A percentile compares a stretch with the other conserved stretches of the same genome.
These are phyloP conservation scores for Acanthisitta chloris DNA, from an alignment of 2,113 vertebrate species.

Conservation along the genomic window DNA sequence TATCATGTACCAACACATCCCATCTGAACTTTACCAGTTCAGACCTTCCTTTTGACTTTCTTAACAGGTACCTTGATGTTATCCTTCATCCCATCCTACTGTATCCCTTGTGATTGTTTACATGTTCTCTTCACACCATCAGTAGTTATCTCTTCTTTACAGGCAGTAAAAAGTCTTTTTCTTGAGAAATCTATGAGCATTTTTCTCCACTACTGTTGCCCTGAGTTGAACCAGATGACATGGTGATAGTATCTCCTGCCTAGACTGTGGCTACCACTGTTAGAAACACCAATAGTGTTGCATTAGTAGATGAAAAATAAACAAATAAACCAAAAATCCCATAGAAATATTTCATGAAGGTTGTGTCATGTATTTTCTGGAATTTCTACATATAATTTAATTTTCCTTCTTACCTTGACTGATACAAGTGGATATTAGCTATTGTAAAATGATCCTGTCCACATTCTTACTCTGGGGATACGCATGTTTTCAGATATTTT, in stretches of 20 bases:
- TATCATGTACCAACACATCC: neutral
- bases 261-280: neutral
- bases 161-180: neutral
- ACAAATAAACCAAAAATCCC: neutral
- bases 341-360: neutral
- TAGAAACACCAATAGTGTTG: neutral
- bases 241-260: neutral
- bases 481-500: neutral
- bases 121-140: neutral
- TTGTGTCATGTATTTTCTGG: neutral
- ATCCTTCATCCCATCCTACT: neutral
- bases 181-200: neutral
- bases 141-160: neutral
- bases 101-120: neutral
- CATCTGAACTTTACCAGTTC: neutral
- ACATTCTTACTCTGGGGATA: neutral
- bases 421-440: neutral
- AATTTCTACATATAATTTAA: neutral
- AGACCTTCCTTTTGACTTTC: neutral
- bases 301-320: neutral
- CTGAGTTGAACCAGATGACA: neutral
- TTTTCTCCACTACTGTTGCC: neutral
- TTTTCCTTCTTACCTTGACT: neutral
- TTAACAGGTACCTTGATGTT: neutral
- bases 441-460: neutral